Evolutionary conservation across 2,888 invertebrate genomes (phyloP), one percentile per base, ranked within the genome.

Genomic region (Noctuana brunneofusca): DNA sequence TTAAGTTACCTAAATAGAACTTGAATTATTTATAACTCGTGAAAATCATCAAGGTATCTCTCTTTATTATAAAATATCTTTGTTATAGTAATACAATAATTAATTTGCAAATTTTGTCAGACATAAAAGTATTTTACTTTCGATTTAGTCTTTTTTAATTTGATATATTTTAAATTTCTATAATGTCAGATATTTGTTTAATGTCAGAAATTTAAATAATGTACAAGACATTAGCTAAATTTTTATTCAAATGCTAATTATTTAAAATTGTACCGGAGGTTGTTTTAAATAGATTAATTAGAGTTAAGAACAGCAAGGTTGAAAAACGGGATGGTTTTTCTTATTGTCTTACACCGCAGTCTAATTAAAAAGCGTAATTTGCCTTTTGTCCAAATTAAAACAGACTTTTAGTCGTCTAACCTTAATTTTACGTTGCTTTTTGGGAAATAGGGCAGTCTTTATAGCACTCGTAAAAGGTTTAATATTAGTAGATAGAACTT

Each of bases 291-390:
- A 16, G 2, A 41, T 41, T 14, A 41, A 41, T 41, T 41, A 41
- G 3, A 41, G 4, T 5, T 16, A 16, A 18, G 16, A 24, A 49
- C 14, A 27, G 12, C 6, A 43, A 46, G 56, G 43, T 30, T 32
- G 46, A 30, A 56, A 53, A 56, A 30, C 24, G 20, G 46, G 46
- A 11, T 20, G 52, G 24, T 35, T 46, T 46, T 56, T 46, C 56
- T 32, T 46, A 43, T 43, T 43, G 30, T 41, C 30, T 30, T 43
- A 56, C 46, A 56, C 56, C 30, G 30, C 56, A 46, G 18, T 9
- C 30, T 56, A 56, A 46, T 56, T 56, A 46, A 46, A 35, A 56
- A 56, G 8, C 46, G 56, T 43, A 46, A 41, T 56, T 56, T 56
- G 22, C 46, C 46, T 46, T 27, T 46, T 56, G 30, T 56, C 16